Percentiles rank a stretch among this genome's conserved stretches.
phyloP scores from a whole-genome alignment of 2,797 vertebrate species.

The Pipistrellus nathusii region DNA sequence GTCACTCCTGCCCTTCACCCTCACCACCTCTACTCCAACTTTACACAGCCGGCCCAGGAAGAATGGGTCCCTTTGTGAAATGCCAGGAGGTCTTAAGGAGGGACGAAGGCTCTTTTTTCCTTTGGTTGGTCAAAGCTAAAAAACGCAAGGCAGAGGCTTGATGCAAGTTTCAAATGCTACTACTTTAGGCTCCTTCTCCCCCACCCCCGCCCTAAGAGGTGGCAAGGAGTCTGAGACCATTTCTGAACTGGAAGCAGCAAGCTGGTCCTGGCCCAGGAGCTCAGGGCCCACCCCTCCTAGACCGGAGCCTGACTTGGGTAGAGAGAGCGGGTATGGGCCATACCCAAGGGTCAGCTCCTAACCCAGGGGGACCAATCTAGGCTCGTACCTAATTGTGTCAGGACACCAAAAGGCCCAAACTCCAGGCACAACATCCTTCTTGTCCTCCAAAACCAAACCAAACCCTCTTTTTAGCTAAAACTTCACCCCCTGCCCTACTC shows the following conservation, averaged over 20 bases:
- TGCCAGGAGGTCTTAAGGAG: slow-evolving; percentile 55
- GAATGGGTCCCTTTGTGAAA: slow-evolving; percentile 72
- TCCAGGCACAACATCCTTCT: background rate
- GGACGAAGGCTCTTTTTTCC: slow-evolving; percentile 67
- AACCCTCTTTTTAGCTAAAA: background rate
- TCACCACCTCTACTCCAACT: background rate
- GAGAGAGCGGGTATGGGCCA: background rate
- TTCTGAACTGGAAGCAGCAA: background rate
- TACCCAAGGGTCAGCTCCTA: background rate
- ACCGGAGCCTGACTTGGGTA: background rate
- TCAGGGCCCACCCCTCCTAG: background rate
- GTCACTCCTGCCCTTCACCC: background rate
- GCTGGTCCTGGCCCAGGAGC: background rate
- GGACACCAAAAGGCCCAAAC: background rate
- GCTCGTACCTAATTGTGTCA: background rate
- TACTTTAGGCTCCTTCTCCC: slow-evolving; percentile 20
- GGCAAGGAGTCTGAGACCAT: background rate
- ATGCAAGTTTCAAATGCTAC: slow-evolving; percentile 52
- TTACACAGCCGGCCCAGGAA: slow-evolving; percentile 43
- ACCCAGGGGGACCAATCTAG: rapidly evolving
- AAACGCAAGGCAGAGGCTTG: slow-evolving; percentile 70
- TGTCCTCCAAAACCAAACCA: background rate
- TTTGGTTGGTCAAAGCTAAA: slow-evolving; percentile 77
- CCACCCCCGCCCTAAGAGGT: background rate
- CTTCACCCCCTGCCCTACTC: background rate